These are phyloP conservation scores for Enchytraeus crypticus DNA, from an alignment of 2,888 invertebrate species.

Conservation along the genomic window DNA sequence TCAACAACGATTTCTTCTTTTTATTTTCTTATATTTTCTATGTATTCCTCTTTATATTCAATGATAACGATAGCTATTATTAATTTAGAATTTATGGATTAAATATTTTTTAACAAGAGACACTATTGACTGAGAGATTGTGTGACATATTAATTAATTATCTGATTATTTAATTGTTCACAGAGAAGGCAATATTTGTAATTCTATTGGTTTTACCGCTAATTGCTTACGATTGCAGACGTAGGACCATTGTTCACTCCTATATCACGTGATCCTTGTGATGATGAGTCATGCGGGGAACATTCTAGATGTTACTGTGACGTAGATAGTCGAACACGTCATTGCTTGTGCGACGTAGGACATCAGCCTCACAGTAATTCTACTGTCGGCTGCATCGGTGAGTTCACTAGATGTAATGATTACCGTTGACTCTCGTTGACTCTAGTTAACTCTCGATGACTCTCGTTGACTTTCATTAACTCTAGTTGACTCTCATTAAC, in stretches of 20 bases:
- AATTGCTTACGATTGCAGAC: not conserved
- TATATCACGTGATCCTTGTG: not conserved
- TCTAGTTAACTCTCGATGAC: not conserved
- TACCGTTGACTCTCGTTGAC: not conserved
- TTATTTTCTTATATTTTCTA: too few species aligned
- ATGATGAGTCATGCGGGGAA: not conserved
- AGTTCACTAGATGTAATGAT: not conserved
- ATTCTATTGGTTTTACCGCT: too few species aligned
- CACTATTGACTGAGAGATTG: too few species aligned
- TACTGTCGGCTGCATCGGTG: not conserved
- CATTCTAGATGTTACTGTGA: slow-evolving; percentile 15
- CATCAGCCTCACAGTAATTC: not conserved
- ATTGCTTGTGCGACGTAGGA: slow-evolving; percentile 13
- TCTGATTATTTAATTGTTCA: too few species aligned
- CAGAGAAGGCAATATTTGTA: too few species aligned
- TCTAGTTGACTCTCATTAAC: not conserved
- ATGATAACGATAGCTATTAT: too few species aligned
- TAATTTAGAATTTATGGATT: too few species aligned
- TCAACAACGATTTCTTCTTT: too few species aligned
- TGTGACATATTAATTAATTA: too few species aligned
- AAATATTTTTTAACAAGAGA: too few species aligned
- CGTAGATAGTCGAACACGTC: slow-evolving; percentile 5
- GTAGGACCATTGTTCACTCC: not conserved
- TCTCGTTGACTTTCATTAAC: not conserved
- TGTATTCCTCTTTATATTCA: too few species aligned